phyloP scores from a whole-genome alignment of 2,113 vertebrate genomes.

The Gracilinanus agilis region DNA sequence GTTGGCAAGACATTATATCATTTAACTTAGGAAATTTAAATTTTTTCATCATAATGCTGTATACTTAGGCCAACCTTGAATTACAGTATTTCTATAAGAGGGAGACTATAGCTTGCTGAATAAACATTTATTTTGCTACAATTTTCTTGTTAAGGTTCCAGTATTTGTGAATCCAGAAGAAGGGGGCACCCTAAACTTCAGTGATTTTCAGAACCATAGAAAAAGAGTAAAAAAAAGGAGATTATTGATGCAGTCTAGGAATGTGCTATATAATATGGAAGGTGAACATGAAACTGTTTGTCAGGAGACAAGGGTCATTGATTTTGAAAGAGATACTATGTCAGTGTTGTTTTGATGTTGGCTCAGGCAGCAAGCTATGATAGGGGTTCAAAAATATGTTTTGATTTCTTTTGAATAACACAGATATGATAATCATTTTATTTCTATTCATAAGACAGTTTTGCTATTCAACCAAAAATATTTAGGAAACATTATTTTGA shows the following conservation, averaged over 20 bases:
- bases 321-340: background rate
- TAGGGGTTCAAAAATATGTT: background rate
- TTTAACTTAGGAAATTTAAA: constrained; percentile 20
- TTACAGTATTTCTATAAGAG: background rate
- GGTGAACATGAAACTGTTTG: background rate
- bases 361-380: background rate
- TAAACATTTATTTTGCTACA: background rate
- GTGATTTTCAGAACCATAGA: background rate
- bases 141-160: background rate
- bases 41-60: constrained; percentile 7
- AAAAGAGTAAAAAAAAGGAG: background rate
- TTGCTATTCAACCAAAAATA: background rate
- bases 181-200: background rate
- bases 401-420: background rate
- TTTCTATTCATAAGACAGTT: background rate
- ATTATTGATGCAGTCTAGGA: background rate
- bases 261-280: background rate
- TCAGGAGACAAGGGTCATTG: background rate
- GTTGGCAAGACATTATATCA: background rate
- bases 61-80: background rate
- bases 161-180: background rate
- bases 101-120: background rate
- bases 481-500: background rate
- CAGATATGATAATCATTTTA: background rate
- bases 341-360: background rate